phyloP scores from a whole-genome alignment of 2,797 vertebrate genomes.

The Mastacembelus armatus region DNA sequence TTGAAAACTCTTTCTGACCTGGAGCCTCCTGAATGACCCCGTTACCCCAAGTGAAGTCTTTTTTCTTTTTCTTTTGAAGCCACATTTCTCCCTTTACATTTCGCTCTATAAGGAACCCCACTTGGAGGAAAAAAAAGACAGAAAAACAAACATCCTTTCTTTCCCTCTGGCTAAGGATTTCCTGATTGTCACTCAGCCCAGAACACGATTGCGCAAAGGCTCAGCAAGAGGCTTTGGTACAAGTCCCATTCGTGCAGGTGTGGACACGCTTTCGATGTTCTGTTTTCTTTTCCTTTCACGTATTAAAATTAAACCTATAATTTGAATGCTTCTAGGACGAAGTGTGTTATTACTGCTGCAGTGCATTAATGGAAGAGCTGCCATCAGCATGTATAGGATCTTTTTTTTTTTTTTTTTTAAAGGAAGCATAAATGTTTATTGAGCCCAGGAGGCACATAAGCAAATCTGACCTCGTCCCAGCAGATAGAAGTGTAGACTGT shows the following conservation, averaged over 20 bases:
- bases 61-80: conserved; percentile 27
- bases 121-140: background rate
- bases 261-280: conserved; percentile 24
- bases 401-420: conserved; percentile 33
- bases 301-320: conserved; percentile 30
- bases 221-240: conserved; percentile 32
- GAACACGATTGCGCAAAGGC: conserved; percentile 44
- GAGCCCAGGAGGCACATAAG: conserved; percentile 64
- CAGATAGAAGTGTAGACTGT: conserved; percentile 49
- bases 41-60: background rate
- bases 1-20: conserved; percentile 20
- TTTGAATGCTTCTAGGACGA: conserved; percentile 8
- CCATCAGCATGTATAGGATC: conserved; percentile 63
- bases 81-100: conserved; percentile 50
- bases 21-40: conserved; percentile 21
- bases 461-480: conserved; percentile 73
- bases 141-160: conserved; percentile 39
- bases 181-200: conserved; percentile 45
- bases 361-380: conserved; percentile 63
- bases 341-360: conserved; percentile 13
- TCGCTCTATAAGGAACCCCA: conserved; percentile 16
- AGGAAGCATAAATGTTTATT: conserved; percentile 72
- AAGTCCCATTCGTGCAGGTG: conserved; percentile 58
- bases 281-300: background rate
- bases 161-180: conserved; percentile 45